phyloP scores from a whole-genome alignment of 2,888 invertebrate genomes.

The Dynastes tityus region DNA sequence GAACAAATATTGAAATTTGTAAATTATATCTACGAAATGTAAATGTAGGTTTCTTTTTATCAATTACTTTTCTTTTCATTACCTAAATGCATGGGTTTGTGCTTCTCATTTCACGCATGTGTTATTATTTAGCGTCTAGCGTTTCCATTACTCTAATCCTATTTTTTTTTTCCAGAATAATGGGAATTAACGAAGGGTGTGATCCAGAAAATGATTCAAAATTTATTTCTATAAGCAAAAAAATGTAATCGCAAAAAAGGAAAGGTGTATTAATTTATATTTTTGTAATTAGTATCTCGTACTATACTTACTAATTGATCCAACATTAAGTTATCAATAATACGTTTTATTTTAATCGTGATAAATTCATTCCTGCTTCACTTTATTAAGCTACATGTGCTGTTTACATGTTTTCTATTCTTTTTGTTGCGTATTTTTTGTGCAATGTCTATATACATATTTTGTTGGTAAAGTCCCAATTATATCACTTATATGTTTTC shows the following conservation, averaged over 20 bases:
- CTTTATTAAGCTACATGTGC: conserved; percentile 24
- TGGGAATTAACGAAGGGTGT: conserved; percentile 44
- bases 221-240: conserved; percentile 27
- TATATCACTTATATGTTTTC: conserved; percentile 22
- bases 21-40: background rate
- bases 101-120: background rate
- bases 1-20: background rate
- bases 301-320: conserved; percentile 23
- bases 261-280: conserved; percentile 50
- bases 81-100: conserved; percentile 12
- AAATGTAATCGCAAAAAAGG: conserved; percentile 20
- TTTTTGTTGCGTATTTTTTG: conserved; percentile 23
- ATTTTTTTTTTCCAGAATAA: conserved; percentile 48
- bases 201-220: conserved; percentile 19
- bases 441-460: conserved; percentile 38
- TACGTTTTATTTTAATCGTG: conserved; percentile 48
- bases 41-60: conserved; percentile 1
- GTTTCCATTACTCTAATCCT: background rate
- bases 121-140: background rate
- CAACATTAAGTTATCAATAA: conserved; percentile 17
- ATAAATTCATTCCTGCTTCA: conserved; percentile 52
- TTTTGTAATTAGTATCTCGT: conserved; percentile 41
- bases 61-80: background rate
- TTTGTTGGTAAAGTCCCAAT: conserved; percentile 26
- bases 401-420: conserved; percentile 21